Conservation (phyloP, 1,140 invertebrate genomes). For the Littorina saxatilis region DNA sequence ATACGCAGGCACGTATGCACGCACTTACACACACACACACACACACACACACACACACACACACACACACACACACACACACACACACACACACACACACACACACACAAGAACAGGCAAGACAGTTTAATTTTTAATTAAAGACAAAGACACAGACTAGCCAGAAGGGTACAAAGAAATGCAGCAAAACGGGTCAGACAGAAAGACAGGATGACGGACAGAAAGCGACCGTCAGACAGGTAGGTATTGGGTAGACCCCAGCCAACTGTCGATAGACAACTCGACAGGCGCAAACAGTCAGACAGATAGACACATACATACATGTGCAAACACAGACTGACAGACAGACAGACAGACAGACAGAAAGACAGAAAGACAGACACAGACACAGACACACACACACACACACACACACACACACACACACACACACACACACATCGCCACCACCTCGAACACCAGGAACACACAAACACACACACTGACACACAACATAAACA, state of each 20-base stretch:
- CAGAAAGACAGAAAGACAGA: constrained; percentile 15
- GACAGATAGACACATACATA: not conserved
- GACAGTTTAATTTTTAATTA: too few relatives aligned
- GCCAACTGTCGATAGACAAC: too few relatives aligned
- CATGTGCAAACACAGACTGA: not conserved
- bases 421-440: constrained; percentile 1
- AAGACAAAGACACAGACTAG: too few relatives aligned
- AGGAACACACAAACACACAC: not conserved
- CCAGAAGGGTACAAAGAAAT: too few relatives aligned
- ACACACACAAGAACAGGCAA: constrained; percentile 1
- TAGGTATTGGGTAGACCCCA: too few relatives aligned
- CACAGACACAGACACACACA: constrained; percentile 21
- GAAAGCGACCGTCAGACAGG: too few relatives aligned
- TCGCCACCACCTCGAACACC: too few relatives aligned
- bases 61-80: constrained; percentile 10
- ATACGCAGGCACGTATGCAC: not conserved
- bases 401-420: constrained; percentile 30
- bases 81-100: constrained; percentile 3
- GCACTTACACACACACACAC: constrained; percentile 22
- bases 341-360: constrained; percentile 20
- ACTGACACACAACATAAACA: not conserved
- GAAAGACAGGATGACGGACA: too few relatives aligned
- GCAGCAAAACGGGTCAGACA: too few relatives aligned
- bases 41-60: not conserved
- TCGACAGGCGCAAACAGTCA: not conserved